Base-by-base conservation (phyloP, 2,113 vertebrate species). In the Etia nguti region DNA sequence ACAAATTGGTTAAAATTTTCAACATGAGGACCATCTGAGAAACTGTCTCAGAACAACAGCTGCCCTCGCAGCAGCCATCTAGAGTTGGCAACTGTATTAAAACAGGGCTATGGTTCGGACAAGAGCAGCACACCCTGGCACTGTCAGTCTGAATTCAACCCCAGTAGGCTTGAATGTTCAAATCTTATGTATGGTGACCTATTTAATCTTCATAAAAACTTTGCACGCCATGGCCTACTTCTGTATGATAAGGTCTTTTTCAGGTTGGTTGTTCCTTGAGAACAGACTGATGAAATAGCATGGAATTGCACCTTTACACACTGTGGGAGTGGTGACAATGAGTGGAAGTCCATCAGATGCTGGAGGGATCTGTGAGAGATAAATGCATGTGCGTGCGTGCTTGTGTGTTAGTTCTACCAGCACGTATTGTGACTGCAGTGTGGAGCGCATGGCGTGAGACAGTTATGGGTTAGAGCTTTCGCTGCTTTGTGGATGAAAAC, bases 371-470 rank as follows among this genome's bases (percentile, higher is more conserved):
- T 90, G 92, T 92, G 94, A 89, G 82, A 91, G 84, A 81, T 91
- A 88, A 80, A 92, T 80, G 91, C 86, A 85, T 87, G 92, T 93
- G 92, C 55, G 92, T 85, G 90, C 62, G 91, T 95, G 92, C 86
- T 86, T 95, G 95, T 91, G 93, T 94, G 93, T 95, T 93, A 93
- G 92, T 93, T 93, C 89, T 92, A 92, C 82, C 85, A 91, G 92
- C 91, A 92, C 57, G 57, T 90, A 88, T 83, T 90, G 93, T 93
- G 93, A 93, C 91, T 87, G 91, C 89, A 91, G 91, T 89, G 93
- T 90, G 94, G 94, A 93, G 88, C 80, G 81, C 90, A 94, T 95
- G 95, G 94, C 41, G 93, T 94, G 94, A 94, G 86, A 95, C 93
- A 94, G 81, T 92, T 86, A 95, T 95, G 95, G 89, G 88, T 94